Base-by-base conservation (phyloP, 2,797 vertebrate species). In the Decapterus maruadsi region DNA sequence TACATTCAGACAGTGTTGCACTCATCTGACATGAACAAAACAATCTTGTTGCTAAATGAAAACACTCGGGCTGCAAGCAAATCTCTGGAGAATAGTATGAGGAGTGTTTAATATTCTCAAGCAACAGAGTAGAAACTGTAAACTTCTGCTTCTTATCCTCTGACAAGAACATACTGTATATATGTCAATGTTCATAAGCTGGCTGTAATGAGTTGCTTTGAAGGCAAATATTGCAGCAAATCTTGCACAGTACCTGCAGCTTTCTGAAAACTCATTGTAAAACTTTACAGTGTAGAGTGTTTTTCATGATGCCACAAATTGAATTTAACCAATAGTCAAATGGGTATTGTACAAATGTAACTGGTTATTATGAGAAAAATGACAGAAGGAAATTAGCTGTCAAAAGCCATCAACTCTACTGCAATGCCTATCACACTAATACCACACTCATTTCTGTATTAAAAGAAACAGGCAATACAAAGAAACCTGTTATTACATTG, bases 361-460 rank as follows among this genome's bases (percentile, higher is more conserved):
- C 62, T n/a, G 34, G 8, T 19, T 55, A n/a, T 64, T 60, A 54
- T n/a, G 7, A 38, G 51, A 62, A 51, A 64, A 78, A 68, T 56
- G 64, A 72, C 60, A 64, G 54, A 55, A 4, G 50, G 36, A 77
- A 87, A 80, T 80, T 48, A 71, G 58, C 65, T 78, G 68, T 76
- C 71, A 55, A 17, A 36, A n/a, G 31, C 43, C 29, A 38, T 77
- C n/a, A 63, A 26, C 70, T 64, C 36, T 42, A 22, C 29, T 19
- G 19, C 36, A 40, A 16, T 61, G 75, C 36, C 53, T 54, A 31
- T 36, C 67, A 46, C 55, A 31, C 63, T 14, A 8, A 22, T 29
- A 29, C 17, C 19, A 48, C 46, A 64, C 34, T 20, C 19, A 20
- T 55, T 55, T 72, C 59, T 65, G 26, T 31, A 72, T 70, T 69